Base-by-base conservation (phyloP, 2,888 invertebrate genomes). In the Dicyrtoma fusca region DNA sequence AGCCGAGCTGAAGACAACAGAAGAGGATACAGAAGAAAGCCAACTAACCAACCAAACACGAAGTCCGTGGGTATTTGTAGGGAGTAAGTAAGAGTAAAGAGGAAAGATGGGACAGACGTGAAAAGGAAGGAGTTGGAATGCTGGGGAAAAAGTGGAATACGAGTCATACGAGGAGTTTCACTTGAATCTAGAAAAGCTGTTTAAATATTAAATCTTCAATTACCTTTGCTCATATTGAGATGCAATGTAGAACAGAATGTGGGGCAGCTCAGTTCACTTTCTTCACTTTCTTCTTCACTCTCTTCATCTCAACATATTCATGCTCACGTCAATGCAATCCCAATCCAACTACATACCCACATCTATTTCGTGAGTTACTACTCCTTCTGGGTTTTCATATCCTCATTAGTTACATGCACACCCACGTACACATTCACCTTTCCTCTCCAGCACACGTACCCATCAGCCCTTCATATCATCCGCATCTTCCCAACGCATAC, bases 141-240 rank as follows among this genome's bases (percentile, higher is more conserved):
- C 21, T 13, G 23, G 55, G 19, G 13, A 59, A 19, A 13, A 25
- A 59, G 59, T 17, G 13, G 19, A 19, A 55, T 55, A 17, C 1
- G 19, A n/a, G 11, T 34, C 63, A 47, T 13, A 21, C 14, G n/a
- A 10, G 42, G 13, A 42, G 42, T 61, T 61, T 25, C 25, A 42
- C 42, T 68, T n/a, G 21, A 13, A n/a, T 34, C 34, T 10, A 26
- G 21, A 68, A 53, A 68, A 68, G 55, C 53, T 68, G 55, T 55
- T 68, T 68, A 68, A 68, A 68, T 68, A 68, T 68, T 68, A 68
- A 68, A 42, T 55, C 55, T 68, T 68, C 66, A 68, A 68, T 68
- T 68, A 68, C 23, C 42, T 68, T 68, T 49, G 53, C 47, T 61
- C 17, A 61, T 42, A 61, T 42, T 49, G 49, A 49, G n/a, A 49